Percentiles rank a stretch among this genome's conserved stretches.
These are phyloP conservation scores for Drosophila santomea DNA, from an alignment of 1,140 invertebrate genomes.

Conservation along the genomic window DNA sequence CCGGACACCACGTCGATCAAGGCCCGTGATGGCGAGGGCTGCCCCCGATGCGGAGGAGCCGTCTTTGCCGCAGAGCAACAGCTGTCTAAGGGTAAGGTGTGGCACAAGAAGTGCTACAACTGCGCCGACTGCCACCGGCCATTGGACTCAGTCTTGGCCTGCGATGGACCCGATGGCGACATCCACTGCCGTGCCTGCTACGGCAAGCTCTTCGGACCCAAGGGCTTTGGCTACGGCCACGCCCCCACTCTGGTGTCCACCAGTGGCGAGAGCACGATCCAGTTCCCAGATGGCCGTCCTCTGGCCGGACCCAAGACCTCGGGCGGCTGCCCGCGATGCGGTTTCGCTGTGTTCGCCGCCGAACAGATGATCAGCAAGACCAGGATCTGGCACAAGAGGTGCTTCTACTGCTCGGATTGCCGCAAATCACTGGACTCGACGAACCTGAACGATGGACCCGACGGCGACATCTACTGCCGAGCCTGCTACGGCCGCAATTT, in stretches of 20 bases:
- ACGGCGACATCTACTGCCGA: slow-evolving; percentile 97
- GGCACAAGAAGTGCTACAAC: slow-evolving; percentile 98
- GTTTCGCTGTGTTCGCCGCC: slow-evolving; percentile 95
- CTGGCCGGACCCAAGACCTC: slow-evolving; percentile 86
- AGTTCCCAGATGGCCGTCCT: slow-evolving; percentile 87
- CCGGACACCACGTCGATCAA: slow-evolving; percentile 95
- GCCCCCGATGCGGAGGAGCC: slow-evolving; percentile 95
- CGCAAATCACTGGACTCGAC: slow-evolving; percentile 96
- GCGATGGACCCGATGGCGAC: slow-evolving; percentile 95
- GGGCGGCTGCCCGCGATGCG: slow-evolving; percentile 92
- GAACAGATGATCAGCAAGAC: slow-evolving; percentile 98
- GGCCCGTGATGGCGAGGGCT: slow-evolving; percentile 94
- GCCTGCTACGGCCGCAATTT: slow-evolving; percentile 96
- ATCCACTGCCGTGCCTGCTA: slow-evolving; percentile 96
- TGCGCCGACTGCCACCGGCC: slow-evolving; percentile 96
- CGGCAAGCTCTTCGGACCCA: slow-evolving; percentile 94
- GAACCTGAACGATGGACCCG: slow-evolving; percentile 95
- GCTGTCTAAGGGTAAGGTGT: slow-evolving; percentile 96
- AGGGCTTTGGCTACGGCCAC: slow-evolving; percentile 95
- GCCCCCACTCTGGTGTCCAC: slow-evolving; percentile 92
- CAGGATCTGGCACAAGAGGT: slow-evolving; percentile 97
- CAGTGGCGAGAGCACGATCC: slow-evolving; percentile 89
- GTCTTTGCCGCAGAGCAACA: slow-evolving; percentile 98
- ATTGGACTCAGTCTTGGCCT: slow-evolving; percentile 95
- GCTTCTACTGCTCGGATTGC: slow-evolving; percentile 97